Percentiles rank a stretch among this genome's conserved stretches.
phyloP scores from a whole-genome alignment of 2,888 invertebrate genomes.

The Pachycephus smyrnensis region DNA sequence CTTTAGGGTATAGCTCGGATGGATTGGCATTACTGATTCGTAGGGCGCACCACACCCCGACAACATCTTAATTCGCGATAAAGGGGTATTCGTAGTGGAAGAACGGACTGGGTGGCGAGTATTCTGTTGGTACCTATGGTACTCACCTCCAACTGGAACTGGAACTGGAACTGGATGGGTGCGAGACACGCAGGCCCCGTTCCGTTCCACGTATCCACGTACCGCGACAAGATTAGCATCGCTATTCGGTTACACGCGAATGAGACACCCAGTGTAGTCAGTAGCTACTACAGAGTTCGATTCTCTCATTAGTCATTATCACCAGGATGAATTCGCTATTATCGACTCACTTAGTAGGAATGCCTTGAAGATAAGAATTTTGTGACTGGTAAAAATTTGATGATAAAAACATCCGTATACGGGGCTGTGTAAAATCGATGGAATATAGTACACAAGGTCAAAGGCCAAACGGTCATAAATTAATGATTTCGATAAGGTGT shows the following conservation, averaged over 20 bases:
- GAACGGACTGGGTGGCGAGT: constrained; percentile 22
- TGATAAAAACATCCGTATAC: not conserved
- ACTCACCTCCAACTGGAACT: not conserved
- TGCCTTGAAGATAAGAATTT: not conserved
- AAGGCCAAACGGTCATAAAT: not conserved
- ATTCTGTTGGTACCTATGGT: not conserved
- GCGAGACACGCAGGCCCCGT: constrained; percentile 41
- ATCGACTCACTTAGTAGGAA: not conserved
- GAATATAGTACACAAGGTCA: not conserved
- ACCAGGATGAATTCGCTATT: constrained; percentile 19
- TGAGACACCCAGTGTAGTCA: constrained; percentile 38
- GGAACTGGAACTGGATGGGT: constrained; percentile 34
- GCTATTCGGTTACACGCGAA: constrained; percentile 57
- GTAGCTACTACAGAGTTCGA: constrained; percentile 43
- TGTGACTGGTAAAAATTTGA: not conserved
- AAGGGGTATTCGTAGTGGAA: constrained; percentile 50
- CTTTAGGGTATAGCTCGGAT: constrained; percentile 1
- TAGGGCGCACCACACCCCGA: constrained; percentile 35
- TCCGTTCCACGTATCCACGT: constrained; percentile 52
- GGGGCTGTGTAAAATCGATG: not conserved
- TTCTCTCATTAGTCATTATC: constrained; percentile 49
- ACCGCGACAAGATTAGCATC: constrained; percentile 60
- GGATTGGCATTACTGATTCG: not conserved
- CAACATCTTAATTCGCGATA: constrained; percentile 54
- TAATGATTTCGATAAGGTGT: not conserved